Percentiles rank a stretch among this genome's conserved stretches.
These are phyloP conservation scores for Bubalus kerabau DNA, from an alignment of 2,113 vertebrate genomes.

Conservation along the genomic window DNA sequence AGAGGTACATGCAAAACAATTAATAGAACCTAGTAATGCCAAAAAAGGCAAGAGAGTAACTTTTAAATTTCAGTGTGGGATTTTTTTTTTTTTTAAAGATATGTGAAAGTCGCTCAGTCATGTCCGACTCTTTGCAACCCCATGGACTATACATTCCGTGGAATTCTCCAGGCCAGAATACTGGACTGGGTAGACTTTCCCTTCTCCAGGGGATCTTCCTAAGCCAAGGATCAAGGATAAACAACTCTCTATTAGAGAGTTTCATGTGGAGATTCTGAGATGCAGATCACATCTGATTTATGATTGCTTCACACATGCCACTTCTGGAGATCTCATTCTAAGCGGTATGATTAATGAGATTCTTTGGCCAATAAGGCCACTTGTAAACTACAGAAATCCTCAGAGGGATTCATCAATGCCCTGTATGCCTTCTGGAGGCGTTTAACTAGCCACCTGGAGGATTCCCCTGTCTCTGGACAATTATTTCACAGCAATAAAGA, in stretches of 20 bases:
- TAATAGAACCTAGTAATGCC: neutral
- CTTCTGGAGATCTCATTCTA: neutral
- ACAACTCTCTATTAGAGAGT: neutral
- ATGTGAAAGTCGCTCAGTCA: neutral
- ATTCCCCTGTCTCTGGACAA: slow-evolving; percentile 48
- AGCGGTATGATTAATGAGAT: slow-evolving; percentile 26
- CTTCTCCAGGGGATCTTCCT: neutral
- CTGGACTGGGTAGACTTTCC: neutral
- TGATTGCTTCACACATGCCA: neutral
- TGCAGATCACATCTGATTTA: neutral
- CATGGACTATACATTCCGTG: neutral
- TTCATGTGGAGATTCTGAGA: neutral
- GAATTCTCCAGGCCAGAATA: neutral
- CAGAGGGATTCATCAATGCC: slow-evolving; percentile 16
- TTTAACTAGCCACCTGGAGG: slow-evolving; percentile 67
- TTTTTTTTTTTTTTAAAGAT: neutral
- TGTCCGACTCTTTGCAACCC: neutral
- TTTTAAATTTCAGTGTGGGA: neutral
- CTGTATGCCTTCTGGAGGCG: slow-evolving; percentile 29
- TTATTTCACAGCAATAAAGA: slow-evolving; percentile 43
- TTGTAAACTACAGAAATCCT: slow-evolving; percentile 39
- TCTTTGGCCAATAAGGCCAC: slow-evolving; percentile 31
- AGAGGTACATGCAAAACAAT: neutral
- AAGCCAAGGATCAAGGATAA: neutral
- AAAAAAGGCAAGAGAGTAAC: neutral